Evolutionary conservation across 92 coral and sea anemone genomes (phyloP), one percentile per base, ranked within the genome.

Genomic region (Umimayanthus kanabou): DNA sequence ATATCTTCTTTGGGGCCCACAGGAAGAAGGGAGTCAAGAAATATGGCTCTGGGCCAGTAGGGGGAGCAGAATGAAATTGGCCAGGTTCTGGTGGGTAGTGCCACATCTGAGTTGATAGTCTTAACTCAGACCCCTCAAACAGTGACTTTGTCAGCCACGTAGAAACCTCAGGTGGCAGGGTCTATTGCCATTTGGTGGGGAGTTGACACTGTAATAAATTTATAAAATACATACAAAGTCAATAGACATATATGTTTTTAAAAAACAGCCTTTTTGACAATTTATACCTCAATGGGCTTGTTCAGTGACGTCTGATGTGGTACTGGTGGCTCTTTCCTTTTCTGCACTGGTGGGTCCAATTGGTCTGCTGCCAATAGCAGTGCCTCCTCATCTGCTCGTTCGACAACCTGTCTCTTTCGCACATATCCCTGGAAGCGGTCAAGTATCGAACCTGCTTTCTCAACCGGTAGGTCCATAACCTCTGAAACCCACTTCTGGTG

Each of bases 1-100:
- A 39, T 1, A 3, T 81, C 88, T 83, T 90, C 43, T 87, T 85
- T 14, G 88, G 93, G 43, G 85, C 85, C 93, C 93, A 87, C 6
- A 76, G 85, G 65, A 81, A 90, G 65, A 81, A 67, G 4, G 93
- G 90, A 4, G 2, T 9, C 13, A 40, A 23, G 26, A 90, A 90
- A 61, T 90, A 90, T 0, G 85, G 81, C 0, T 81, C 90, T 3
- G 90, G 83, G 0, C 72, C 20, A 5, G 90, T 73, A 23, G 90
- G 90, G 1, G 93, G 93, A 72, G 69, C 13, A 40, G 82, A 3
- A 14, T 81, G 90, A 0, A 16, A 1, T 9, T 87, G 90, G 0
- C 18, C 45, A 1, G 90, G 85, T 37, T 87, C 70, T 11, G 58
- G 58, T 0, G 58, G 58, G 14, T 53, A 1, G 2, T 11, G 11